A percentile compares a stretch with the other conserved stretches of the same genome.
phyloP scores from a whole-genome alignment of 2,888 invertebrate species.

The Leucania comma region DNA sequence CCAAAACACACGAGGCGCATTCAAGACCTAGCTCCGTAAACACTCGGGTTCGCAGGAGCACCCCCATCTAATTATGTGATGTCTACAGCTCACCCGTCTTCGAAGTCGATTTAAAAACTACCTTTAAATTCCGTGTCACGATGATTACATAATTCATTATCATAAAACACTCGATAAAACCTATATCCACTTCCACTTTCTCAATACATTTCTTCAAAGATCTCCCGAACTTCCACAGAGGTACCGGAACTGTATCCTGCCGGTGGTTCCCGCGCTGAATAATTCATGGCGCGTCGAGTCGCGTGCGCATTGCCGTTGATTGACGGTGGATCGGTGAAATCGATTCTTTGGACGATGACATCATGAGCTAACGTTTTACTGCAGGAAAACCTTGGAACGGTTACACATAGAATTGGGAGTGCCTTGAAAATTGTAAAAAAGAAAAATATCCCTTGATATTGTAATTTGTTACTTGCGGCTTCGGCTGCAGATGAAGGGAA shows the following conservation, averaged over 20 bases:
- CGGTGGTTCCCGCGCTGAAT: constrained; percentile 80
- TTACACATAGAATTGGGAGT: constrained; percentile 6
- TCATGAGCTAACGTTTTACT: constrained; percentile 47
- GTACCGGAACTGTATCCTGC: constrained; percentile 88
- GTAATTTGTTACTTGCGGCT: background rate
- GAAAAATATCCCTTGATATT: background rate
- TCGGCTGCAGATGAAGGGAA: background rate
- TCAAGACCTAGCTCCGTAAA: no score
- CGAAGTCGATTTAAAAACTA: no score
- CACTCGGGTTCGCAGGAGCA: no score
- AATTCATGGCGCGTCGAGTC: constrained; percentile 76
- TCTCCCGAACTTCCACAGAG: constrained; percentile 59
- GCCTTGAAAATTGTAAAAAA: constrained; percentile 3
- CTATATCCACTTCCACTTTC: constrained; percentile 39
- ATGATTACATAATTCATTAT: constrained; percentile 16
- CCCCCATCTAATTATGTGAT: no score
- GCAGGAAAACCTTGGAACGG: constrained; percentile 27
- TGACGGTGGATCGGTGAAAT: constrained; percentile 65
- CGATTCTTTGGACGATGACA: constrained; percentile 69
- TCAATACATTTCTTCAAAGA: constrained; percentile 35
- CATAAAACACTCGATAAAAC: constrained; percentile 4
- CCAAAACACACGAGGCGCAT: no score
- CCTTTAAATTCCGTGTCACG: no score
- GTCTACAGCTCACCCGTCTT: no score
- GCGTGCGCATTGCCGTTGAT: constrained; percentile 69